Conservation (phyloP, 2,113 vertebrate species). For the Caracal caracal region DNA sequence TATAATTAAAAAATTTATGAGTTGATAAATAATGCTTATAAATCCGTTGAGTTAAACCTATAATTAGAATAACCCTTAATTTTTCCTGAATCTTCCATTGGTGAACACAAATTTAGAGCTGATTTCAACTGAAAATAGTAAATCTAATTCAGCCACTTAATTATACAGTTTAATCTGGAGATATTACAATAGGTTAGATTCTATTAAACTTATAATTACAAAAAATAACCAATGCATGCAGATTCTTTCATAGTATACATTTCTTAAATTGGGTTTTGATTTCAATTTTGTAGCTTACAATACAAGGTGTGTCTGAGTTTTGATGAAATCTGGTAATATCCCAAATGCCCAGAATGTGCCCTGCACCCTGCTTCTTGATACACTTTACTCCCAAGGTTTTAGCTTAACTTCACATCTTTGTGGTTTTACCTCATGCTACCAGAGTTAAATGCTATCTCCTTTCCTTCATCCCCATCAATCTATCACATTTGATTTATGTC, state of each 20-base stretch:
- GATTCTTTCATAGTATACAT: background rate
- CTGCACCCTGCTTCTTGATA: background rate
- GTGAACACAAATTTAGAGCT: background rate
- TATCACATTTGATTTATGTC: background rate
- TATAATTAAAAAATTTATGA: background rate
- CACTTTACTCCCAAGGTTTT: background rate
- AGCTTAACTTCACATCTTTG: background rate
- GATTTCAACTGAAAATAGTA: background rate
- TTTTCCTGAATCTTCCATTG: background rate
- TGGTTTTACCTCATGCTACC: background rate
- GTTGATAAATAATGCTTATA: background rate
- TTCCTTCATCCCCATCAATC: background rate
- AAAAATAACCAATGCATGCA: background rate
- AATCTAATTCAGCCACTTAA: background rate
- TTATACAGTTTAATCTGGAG: background rate
- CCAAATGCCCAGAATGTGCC: background rate
- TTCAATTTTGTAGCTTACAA: background rate
- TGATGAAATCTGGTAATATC: background rate
- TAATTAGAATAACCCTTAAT: background rate
- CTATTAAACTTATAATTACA: background rate
- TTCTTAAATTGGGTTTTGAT: background rate
- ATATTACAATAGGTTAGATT: background rate
- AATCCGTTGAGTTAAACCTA: background rate
- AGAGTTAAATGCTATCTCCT: background rate
- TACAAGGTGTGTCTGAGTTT: background rate